Percentiles rank a stretch among this genome's conserved stretches.
Conservation (phyloP, 2,113 vertebrate species). For the Menidia beryllina region DNA sequence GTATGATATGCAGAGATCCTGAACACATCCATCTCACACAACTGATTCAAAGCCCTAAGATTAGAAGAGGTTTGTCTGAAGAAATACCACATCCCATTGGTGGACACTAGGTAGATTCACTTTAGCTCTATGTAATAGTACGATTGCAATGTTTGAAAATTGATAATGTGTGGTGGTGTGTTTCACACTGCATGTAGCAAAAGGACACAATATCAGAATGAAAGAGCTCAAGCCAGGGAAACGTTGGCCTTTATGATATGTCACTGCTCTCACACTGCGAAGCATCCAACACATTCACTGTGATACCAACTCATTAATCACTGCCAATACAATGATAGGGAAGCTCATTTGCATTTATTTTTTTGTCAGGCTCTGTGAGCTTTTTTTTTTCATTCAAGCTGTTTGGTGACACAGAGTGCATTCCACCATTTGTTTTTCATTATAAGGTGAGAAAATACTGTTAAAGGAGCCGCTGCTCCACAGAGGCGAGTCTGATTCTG, state of each 20-base stretch:
- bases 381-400: slow-evolving; percentile 1
- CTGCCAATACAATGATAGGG: neutral
- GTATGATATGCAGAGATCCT: neutral
- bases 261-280: neutral
- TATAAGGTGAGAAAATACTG: slow-evolving; percentile 26
- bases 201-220: neutral
- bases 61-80: neutral
- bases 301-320: neutral
- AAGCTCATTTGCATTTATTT: neutral
- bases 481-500: slow-evolving; percentile 44
- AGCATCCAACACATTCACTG: slow-evolving; percentile 7
- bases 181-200: neutral
- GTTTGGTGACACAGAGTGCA: slow-evolving; percentile 1
- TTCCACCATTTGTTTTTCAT: slow-evolving; percentile 6
- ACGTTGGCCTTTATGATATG: neutral
- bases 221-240: neutral
- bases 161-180: neutral
- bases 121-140: neutral
- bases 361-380: neutral
- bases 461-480: slow-evolving; percentile 15
- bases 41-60: neutral
- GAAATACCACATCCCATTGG: neutral
- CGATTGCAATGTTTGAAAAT: neutral
- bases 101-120: slow-evolving; percentile 10
- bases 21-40: neutral